phyloP scores from a whole-genome alignment of 2,888 invertebrate species.

The Coenonympha glycerion region DNA sequence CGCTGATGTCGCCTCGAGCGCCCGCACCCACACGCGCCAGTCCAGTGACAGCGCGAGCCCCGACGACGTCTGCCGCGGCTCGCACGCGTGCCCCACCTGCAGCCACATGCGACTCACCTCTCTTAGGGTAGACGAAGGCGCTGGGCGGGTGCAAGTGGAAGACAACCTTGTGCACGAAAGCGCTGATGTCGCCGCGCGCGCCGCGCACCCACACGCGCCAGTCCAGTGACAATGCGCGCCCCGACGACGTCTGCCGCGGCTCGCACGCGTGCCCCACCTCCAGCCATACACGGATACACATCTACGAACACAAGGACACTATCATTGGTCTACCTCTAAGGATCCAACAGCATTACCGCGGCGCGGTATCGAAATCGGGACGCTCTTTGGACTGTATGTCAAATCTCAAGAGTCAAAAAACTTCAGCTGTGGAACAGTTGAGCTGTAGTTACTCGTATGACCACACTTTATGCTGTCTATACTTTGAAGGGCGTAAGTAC shows the following conservation, averaged over 20 bases:
- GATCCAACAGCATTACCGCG: too few species aligned
- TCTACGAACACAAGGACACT: slow-evolving; percentile 43
- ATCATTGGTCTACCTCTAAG: too few species aligned
- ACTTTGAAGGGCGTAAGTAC: too few species aligned
- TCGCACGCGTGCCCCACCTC: slow-evolving; percentile 69
- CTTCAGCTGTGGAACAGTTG: too few species aligned
- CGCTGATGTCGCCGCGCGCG: slow-evolving; percentile 60
- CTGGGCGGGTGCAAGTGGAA: slow-evolving; percentile 61
- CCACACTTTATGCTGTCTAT: too few species aligned
- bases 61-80: slow-evolving; percentile 55
- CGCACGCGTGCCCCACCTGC: slow-evolving; percentile 69
- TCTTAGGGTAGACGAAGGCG: slow-evolving; percentile 66
- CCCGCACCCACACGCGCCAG: slow-evolving; percentile 68
- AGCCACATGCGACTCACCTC: slow-evolving; percentile 68
- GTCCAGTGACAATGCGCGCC: slow-evolving; percentile 62
- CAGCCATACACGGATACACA: slow-evolving; percentile 71
- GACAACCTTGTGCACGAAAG: slow-evolving; percentile 69
- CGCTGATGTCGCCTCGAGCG: background rate
- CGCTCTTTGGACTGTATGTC: too few species aligned
- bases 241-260: slow-evolving; percentile 56
- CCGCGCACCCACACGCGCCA: slow-evolving; percentile 71
- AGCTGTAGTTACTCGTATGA: too few species aligned
- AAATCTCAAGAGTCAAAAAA: too few species aligned
- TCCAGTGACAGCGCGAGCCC: slow-evolving; percentile 63
- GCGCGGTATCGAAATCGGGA: too few species aligned